Conservation (phyloP, 2,797 vertebrate genomes). For the Peromyscus nudipes region DNA sequence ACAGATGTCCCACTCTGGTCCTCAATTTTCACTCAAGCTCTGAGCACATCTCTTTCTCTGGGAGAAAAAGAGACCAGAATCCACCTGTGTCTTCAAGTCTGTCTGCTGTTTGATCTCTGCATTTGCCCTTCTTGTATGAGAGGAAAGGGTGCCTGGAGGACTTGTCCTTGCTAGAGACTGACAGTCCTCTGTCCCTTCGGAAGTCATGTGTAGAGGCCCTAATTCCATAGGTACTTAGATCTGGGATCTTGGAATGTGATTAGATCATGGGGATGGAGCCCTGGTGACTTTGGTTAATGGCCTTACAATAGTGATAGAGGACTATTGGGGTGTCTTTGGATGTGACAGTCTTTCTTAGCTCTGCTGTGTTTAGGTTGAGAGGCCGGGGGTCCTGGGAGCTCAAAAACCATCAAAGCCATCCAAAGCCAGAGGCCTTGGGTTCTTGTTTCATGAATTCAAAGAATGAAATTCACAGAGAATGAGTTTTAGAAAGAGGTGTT, state of each 20-base stretch:
- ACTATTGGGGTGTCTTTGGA: neutral
- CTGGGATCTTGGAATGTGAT: neutral
- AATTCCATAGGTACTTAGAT: neutral
- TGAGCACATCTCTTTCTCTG: neutral
- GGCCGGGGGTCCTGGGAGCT: neutral
- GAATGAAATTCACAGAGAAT: neutral
- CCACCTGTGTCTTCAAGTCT: neutral
- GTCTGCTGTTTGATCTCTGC: neutral
- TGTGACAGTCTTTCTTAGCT: neutral
- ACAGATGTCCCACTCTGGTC: neutral
- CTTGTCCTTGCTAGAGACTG: neutral
- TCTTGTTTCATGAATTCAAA: neutral
- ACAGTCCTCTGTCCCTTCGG: neutral
- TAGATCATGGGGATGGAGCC: neutral
- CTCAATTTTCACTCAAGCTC: neutral
- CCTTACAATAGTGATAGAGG: neutral
- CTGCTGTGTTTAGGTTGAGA: neutral
- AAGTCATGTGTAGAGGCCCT: neutral
- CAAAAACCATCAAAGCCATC: neutral
- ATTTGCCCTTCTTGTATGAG: neutral
- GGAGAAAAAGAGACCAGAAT: neutral
- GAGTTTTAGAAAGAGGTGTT: neutral
- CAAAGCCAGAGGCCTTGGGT: neutral
- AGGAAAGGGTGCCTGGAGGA: neutral
- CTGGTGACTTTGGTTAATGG: neutral